Evolutionary conservation across 2,113 vertebrate species (phyloP).

Genomic region (Chionis minor): DNA sequence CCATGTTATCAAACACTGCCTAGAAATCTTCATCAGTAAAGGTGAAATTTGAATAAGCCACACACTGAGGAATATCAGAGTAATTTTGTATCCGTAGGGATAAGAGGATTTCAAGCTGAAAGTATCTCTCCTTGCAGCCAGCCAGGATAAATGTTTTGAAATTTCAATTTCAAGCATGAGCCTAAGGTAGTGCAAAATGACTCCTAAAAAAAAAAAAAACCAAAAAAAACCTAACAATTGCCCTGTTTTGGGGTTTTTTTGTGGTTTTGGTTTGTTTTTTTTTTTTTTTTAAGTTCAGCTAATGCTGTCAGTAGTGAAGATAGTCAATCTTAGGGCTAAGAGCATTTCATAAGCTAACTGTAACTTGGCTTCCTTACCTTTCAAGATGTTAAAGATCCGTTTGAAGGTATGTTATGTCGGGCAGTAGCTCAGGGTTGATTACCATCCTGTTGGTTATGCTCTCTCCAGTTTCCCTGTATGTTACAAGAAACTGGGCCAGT

Average conservation of each 20-base stretch:
- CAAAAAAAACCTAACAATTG: no score
- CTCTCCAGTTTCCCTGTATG: neutral
- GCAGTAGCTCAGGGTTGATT: neutral
- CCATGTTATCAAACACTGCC: neutral
- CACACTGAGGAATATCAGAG: neutral
- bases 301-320: neutral
- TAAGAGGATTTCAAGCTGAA: slow-evolving; percentile 10
- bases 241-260: no score
- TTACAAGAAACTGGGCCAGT: neutral
- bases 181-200: neutral
- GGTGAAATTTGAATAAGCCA: neutral
- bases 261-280: no score
- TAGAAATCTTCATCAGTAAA: neutral
- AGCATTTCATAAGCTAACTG: neutral
- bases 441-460: neutral
- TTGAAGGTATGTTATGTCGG: neutral
- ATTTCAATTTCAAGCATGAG: neutral
- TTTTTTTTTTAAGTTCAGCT: neutral
- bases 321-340: neutral
- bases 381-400: neutral
- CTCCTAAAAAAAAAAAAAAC: neutral
- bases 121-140: neutral
- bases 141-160: neutral
- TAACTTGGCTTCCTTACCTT: neutral
- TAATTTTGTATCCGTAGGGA: neutral